A percentile compares a stretch with the other conserved stretches of the same genome.
phyloP scores from a whole-genome alignment of 37 sponge, comb jelly and placozoan species.

The Mnemiopsis leidyi region DNA sequence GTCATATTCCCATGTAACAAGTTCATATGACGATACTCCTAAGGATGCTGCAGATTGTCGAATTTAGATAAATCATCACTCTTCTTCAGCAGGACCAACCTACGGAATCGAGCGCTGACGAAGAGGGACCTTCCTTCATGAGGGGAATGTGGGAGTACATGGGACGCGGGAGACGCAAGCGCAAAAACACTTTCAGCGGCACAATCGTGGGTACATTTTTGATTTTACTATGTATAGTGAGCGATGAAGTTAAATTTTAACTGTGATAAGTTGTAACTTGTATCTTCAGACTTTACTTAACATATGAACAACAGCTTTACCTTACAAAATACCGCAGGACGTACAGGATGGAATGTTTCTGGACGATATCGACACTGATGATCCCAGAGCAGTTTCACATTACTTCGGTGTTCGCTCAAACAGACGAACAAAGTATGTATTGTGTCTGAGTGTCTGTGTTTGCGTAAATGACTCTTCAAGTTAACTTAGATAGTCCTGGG shows the following conservation, averaged over 20 bases:
- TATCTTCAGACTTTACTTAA: too few relatives aligned
- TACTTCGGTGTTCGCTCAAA: neutral
- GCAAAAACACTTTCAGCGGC: slow-evolving; percentile 45
- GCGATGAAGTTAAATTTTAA: too few relatives aligned
- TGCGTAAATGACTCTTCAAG: too few relatives aligned
- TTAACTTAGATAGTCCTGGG: too few relatives aligned
- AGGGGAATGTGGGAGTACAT: slow-evolving; percentile 61
- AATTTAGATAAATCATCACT: too few relatives aligned
- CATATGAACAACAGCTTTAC: too few relatives aligned
- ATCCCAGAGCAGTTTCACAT: slow-evolving; percentile 25
- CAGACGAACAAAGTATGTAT: neutral
- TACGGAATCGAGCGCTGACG: neutral
- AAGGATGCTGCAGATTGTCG: too few relatives aligned
- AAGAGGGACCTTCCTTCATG: slow-evolving; percentile 29
- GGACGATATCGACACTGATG: slow-evolving; percentile 72
- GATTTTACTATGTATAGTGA: neutral
- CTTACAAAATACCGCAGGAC: neutral
- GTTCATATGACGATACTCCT: too few relatives aligned
- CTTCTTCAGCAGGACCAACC: neutral
- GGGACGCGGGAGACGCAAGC: neutral
- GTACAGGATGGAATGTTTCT: slow-evolving; percentile 79
- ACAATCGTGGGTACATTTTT: neutral
- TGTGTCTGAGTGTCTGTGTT: too few relatives aligned
- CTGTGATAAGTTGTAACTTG: too few relatives aligned
- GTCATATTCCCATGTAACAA: too few relatives aligned